phyloP scores from a whole-genome alignment of 2,113 vertebrate genomes.

The Oncorhynchus clarkii region DNA sequence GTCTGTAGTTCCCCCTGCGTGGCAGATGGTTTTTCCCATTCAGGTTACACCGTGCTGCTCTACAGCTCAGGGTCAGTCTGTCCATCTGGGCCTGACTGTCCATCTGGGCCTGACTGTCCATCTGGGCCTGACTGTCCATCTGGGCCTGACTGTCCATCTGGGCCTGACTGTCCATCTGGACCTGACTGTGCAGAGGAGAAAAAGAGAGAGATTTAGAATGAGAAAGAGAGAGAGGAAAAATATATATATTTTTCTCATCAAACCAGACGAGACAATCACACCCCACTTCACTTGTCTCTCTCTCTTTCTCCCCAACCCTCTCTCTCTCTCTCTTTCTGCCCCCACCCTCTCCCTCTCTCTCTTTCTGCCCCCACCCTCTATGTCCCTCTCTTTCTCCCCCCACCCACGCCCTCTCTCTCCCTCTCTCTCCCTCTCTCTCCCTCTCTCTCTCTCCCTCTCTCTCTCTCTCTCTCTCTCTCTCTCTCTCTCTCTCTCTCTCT shows the following conservation, averaged over 20 bases:
- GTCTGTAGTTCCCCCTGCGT: neutral
- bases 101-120: constrained; percentile 6
- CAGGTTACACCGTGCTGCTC: neutral
- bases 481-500: no score
- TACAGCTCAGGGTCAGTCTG: neutral
- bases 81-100: neutral
- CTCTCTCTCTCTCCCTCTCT: no score
- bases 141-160: no score
- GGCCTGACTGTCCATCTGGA: no score
- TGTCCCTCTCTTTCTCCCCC: no score
- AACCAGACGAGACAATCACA: no score
- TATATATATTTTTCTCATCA: neutral
- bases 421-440: rapidly evolving
- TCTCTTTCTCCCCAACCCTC: neutral
- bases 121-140: neutral
- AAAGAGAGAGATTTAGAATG: constrained; percentile 3
- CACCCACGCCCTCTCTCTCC: no score
- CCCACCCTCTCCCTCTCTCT: no score
- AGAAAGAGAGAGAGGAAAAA: neutral
- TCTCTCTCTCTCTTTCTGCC: no score
- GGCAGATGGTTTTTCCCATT: neutral
- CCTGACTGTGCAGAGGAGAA: neutral
- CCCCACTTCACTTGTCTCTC: neutral
- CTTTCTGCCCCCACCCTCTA: no score
- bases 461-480: rapidly evolving